Base-by-base conservation (phyloP, 2,113 vertebrate genomes). In the Nyctereutes procyonoides region DNA sequence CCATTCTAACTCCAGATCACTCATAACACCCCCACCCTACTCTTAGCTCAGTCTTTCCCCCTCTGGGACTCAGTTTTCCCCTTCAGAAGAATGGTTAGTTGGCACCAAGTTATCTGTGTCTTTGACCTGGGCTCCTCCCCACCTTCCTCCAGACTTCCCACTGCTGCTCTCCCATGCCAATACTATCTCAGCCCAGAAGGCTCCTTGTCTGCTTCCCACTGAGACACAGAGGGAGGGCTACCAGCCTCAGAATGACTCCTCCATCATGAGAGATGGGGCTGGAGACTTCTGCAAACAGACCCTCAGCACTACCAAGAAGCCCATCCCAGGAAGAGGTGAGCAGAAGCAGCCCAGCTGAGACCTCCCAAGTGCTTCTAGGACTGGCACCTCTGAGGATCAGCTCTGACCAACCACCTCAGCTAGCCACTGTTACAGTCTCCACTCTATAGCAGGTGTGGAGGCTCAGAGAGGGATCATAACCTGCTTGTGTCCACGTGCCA, bases 341-440 rank as follows among this genome's bases (percentile, higher is more conserved):
- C 20, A 16, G 32, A 30, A 43, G n/a, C 56, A 30, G 84, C 58
- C 20, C 5, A 17, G 56, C 14, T 15, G 3, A 51, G 38, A 56
- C 58, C 19, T 1, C 24, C 38, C 7, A 8, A 3, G 4, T 7
- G n/a, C 55, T 73, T 0, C 79, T 5, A n/a, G 55, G 43, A 3
- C 60, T 5, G 35, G 63, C 6, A 2, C 63, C 43, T 71, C 12
- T 3, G 0, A 32, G 84, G 22, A 63, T 28, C 48, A 35, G 48
- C 48, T 63, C 24, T 17, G 9, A 3, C 60, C 60, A 4, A 26
- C 22, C 24, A 22, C 60, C 60, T 28, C 22, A 26, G 60, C 22
- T 63, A 9, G 24, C 60, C 60, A 63, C 10, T 26, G 11, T 22
- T 58, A 17, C 58, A 6, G 19, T 35, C 62, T 60, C 69, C 88